phyloP scores from a whole-genome alignment of 2,113 vertebrate species.

The Ondatra zibethicus region DNA sequence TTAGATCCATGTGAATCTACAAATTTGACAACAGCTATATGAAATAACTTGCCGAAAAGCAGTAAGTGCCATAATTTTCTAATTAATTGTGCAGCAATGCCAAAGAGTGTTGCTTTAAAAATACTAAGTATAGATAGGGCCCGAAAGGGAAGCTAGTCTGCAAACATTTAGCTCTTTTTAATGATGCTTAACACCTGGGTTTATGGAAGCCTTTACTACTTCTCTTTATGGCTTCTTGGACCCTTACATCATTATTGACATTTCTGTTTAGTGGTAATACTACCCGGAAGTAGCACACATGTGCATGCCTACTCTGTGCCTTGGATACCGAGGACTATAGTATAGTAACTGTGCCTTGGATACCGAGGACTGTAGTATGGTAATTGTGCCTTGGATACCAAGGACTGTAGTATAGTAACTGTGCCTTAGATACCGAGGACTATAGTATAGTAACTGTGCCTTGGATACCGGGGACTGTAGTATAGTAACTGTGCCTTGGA shows the following conservation, averaged over 20 bases:
- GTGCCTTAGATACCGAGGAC: not conserved
- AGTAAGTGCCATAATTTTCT: conserved; percentile 64
- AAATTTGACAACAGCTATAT: conserved; percentile 43
- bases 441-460: not conserved
- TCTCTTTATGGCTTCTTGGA: conserved; percentile 3
- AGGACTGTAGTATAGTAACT: too few relatives aligned
- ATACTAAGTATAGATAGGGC: conserved; percentile 36
- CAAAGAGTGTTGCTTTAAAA: conserved; percentile 66
- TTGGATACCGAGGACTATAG: too few relatives aligned
- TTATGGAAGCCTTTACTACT: not conserved
- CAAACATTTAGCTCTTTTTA: not conserved
- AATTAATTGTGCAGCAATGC: conserved; percentile 59
- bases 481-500: not conserved
- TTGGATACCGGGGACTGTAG: too few relatives aligned
- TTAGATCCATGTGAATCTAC: conserved; percentile 48
- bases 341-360: not conserved
- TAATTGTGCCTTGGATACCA: too few relatives aligned
- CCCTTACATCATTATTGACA: not conserved
- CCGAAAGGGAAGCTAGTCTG: not conserved
- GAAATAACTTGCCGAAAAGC: conserved; percentile 54
- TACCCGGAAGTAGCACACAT: not conserved
- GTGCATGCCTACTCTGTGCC: not conserved
- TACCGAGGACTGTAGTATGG: too few relatives aligned
- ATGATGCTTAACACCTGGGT: not conserved
- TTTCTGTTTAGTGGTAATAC: not conserved